phyloP scores from a whole-genome alignment of 2,113 vertebrate species.

The Hiodon alosoides region DNA sequence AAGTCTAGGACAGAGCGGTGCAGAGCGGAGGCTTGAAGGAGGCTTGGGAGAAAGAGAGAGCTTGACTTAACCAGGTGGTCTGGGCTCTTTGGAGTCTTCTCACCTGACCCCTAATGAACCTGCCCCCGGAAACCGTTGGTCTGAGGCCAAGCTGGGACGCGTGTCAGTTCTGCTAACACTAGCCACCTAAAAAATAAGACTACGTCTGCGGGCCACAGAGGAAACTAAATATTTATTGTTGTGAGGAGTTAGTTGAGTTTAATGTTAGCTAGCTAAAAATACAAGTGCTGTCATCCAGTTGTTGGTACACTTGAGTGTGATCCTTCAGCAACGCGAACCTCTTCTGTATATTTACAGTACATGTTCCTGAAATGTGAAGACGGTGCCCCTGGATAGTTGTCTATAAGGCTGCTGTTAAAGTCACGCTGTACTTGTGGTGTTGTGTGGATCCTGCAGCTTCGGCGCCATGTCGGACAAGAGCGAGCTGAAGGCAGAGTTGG shows the following conservation, averaged over 20 bases:
- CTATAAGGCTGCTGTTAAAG: too few species aligned
- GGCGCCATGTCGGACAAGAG: conserved; percentile 96
- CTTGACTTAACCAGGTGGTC: conserved; percentile 6
- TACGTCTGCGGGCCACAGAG: neutral
- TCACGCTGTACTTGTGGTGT: too few species aligned
- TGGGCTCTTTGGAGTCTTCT: neutral
- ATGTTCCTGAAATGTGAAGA: neutral
- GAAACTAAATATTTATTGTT: too few species aligned
- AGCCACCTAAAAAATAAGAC: neutral
- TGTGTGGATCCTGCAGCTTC: conserved; percentile 36
- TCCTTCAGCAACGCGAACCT: too few species aligned
- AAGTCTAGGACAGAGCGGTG: neutral
- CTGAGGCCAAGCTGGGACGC: neutral
- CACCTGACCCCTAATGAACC: neutral
- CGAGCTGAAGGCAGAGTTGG: conserved; percentile 94
- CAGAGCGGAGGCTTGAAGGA: conserved; percentile 16
- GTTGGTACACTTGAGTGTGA: neutral
- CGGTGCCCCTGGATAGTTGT: too few species aligned
- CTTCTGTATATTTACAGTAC: neutral
- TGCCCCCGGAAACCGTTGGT: neutral
- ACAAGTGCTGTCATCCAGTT: neutral
- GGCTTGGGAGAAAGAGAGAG: neutral
- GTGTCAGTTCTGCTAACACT: neutral
- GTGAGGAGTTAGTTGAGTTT: neutral
- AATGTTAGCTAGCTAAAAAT: neutral